Conservation (phyloP, 2,113 vertebrate genomes). For the Vulpes lagopus region DNA sequence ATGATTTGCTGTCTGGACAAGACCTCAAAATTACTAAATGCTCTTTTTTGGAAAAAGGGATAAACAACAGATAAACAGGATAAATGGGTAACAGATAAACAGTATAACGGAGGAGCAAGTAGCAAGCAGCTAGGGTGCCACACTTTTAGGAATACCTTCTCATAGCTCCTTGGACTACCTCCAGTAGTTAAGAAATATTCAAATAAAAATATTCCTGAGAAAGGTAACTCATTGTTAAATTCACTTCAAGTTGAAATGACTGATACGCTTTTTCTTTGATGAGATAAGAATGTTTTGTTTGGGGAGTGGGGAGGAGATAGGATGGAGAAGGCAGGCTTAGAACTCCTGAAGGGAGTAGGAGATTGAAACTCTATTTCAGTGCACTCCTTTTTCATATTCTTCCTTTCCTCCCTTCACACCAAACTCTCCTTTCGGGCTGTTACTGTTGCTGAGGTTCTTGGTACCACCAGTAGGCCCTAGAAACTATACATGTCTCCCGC, state of each 20-base stretch:
- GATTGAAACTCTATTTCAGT: not conserved
- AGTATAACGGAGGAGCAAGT: not conserved
- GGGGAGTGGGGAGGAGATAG: not conserved
- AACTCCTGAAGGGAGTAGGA: not conserved
- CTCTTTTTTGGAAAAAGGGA: not conserved
- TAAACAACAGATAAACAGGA: not conserved
- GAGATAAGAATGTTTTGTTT: not conserved
- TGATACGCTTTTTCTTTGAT: not conserved
- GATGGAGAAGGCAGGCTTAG: not conserved
- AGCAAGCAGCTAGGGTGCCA: not conserved
- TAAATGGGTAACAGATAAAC: not conserved
- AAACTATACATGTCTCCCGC: not conserved
- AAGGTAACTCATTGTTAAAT: constrained; percentile 33
- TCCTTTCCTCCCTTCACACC: not conserved
- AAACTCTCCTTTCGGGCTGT: not conserved
- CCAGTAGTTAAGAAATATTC: not conserved
- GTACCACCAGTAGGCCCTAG: not conserved
- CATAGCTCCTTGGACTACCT: not conserved
- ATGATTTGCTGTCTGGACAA: not conserved
- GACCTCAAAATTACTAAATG: not conserved
- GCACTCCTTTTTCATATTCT: not conserved
- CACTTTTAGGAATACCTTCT: not conserved
- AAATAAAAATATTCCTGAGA: constrained; percentile 15
- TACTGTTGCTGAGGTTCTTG: not conserved
- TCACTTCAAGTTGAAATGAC: constrained; percentile 11